phyloP scores from a whole-genome alignment of 2,113 vertebrate genomes.

The Himantopus leucocephalus region DNA sequence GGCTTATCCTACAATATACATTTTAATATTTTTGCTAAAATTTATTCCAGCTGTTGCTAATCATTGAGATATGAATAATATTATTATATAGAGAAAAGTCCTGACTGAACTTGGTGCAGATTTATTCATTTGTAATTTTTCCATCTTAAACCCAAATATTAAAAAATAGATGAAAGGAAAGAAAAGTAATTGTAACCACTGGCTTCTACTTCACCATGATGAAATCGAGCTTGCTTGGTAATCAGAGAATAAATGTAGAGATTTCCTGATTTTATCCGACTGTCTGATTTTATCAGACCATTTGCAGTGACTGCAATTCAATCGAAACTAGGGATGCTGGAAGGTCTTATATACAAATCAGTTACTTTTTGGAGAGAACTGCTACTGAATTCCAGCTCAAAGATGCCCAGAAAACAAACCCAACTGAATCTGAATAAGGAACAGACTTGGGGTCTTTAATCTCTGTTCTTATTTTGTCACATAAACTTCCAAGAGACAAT shows the following conservation, averaged over 20 bases:
- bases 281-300: constrained; percentile 40
- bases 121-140: constrained; percentile 48
- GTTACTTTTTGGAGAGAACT: neutral
- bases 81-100: neutral
- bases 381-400: neutral
- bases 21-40: constrained; percentile 37
- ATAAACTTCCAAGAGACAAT: neutral
- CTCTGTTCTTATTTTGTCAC: neutral
- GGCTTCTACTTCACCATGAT: neutral
- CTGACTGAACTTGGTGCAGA: constrained; percentile 1
- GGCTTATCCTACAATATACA: neutral
- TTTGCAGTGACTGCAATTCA: constrained; percentile 1
- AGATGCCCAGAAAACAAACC: neutral
- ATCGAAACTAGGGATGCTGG: neutral
- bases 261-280: constrained; percentile 45
- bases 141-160: constrained; percentile 27
- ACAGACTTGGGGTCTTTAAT: neutral
- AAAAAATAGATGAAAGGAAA: constrained; percentile 14
- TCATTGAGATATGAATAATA: constrained; percentile 3
- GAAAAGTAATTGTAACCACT: neutral
- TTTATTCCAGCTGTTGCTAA: constrained; percentile 42
- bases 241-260: constrained; percentile 19
- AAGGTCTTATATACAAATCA: neutral
- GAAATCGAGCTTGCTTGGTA: neutral
- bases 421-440: neutral